These are phyloP conservation scores for Drosophila monieri DNA, from an alignment of 2,888 invertebrate species.

Conservation along the genomic window DNA sequence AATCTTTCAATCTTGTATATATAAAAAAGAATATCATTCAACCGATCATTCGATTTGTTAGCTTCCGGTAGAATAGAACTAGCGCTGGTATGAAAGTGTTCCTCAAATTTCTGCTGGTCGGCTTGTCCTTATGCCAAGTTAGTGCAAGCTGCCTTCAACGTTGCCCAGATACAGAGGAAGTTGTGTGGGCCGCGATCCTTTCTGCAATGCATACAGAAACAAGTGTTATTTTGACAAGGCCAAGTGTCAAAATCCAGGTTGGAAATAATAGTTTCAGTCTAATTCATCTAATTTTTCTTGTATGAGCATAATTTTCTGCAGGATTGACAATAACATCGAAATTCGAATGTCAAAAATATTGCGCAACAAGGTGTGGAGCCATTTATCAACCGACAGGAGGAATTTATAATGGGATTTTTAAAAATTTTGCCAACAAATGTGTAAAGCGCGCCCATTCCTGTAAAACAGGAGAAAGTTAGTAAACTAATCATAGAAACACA, in stretches of 20 bases:
- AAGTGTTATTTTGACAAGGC: constrained; percentile 50
- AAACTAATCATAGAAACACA: no score
- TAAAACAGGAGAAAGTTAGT: constrained; percentile 61
- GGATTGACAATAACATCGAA: constrained; percentile 39
- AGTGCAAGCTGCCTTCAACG: constrained; percentile 32
- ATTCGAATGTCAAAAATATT: constrained; percentile 49
- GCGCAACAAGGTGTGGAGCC: constrained; percentile 24
- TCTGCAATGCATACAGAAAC: constrained; percentile 47
- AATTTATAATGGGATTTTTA: constrained; percentile 42
- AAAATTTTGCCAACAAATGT: constrained; percentile 49
- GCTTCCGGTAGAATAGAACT: neutral
- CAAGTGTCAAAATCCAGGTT: constrained; percentile 50
- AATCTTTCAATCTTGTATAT: neutral
- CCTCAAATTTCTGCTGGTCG: neutral
- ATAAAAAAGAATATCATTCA: neutral
- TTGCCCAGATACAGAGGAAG: constrained; percentile 55
- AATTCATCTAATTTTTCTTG: neutral
- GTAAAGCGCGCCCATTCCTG: constrained; percentile 41
- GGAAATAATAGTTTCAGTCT: no score
- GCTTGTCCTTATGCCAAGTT: constrained; percentile 25
- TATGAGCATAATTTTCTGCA: constrained; percentile 2
- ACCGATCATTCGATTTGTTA: neutral
- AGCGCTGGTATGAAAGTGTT: constrained; percentile 7
- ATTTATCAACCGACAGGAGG: constrained; percentile 40
- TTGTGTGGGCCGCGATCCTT: constrained; percentile 49